phyloP scores from a whole-genome alignment of 64 coral and sea anemone genomes.

The Trachythela sp. region DNA sequence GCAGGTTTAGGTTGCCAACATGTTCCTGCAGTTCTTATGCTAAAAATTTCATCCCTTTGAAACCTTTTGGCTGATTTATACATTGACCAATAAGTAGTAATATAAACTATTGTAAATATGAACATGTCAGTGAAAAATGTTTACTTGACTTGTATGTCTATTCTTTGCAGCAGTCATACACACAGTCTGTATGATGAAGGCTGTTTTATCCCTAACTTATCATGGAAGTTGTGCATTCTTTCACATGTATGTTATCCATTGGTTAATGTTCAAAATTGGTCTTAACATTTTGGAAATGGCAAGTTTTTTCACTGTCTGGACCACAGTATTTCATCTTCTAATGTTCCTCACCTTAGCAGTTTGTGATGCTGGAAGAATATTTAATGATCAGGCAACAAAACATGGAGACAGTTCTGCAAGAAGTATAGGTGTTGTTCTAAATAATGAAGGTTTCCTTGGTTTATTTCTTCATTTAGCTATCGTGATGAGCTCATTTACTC shows the following conservation, averaged over 20 bases:
- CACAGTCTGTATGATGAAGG: background rate
- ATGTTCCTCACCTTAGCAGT: background rate
- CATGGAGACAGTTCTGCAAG: background rate
- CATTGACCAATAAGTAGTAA: too few relatives aligned
- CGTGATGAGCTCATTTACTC: background rate
- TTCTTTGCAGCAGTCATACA: background rate
- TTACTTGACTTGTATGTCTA: background rate
- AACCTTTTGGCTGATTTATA: too few relatives aligned
- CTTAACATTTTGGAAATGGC: background rate
- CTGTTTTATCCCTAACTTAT: background rate
- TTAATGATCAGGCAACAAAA: background rate
- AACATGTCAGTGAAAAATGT: background rate
- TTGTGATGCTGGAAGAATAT: background rate
- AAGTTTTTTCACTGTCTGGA: background rate
- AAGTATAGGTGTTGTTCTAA: background rate
- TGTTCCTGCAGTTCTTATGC: too few relatives aligned
- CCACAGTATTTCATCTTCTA: background rate
- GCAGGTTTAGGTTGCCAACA: too few relatives aligned
- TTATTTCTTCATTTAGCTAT: background rate
- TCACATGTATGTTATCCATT: background rate
- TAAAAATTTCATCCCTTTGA: too few relatives aligned
- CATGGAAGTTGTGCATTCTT: background rate
- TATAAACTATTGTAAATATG: too few relatives aligned
- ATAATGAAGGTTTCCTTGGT: background rate
- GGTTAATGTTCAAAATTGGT: background rate